Evolutionary conservation across 2,113 vertebrate species (phyloP).

Genomic region (Acrocephalus kingi): DNA sequence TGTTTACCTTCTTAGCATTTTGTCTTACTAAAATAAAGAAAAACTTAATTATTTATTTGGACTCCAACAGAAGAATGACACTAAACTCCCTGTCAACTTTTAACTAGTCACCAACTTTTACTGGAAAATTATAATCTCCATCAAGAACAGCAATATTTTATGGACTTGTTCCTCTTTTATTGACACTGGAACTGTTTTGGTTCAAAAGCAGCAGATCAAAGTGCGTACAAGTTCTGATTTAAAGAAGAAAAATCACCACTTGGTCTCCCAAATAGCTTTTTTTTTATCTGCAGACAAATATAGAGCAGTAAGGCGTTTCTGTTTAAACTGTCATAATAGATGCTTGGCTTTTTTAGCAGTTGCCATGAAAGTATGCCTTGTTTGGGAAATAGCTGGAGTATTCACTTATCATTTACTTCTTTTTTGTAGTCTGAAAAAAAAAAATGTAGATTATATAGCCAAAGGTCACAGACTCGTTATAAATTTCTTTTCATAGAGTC

Average conservation of each 20-base stretch:
- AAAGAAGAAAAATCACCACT: not conserved
- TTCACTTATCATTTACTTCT: not conserved
- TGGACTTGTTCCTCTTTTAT: not conserved
- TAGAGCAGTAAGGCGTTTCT: not conserved
- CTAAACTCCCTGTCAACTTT: not conserved
- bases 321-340: not conserved
- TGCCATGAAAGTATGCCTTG: not conserved
- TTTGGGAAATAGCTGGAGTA: not conserved
- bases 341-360: not conserved
- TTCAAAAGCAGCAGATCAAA: conserved; percentile 3
- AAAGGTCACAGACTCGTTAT: not conserved
- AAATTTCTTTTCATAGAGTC: not conserved
- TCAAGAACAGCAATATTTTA: not conserved
- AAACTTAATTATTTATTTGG: not conserved
- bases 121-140: conserved; percentile 4
- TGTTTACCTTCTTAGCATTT: not conserved
- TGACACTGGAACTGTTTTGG: not conserved
- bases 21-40: not conserved
- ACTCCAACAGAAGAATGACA: not conserved
- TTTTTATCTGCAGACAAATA: not conserved
- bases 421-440: not conserved
- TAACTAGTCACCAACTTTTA: not conserved
- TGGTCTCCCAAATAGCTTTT: not conserved
- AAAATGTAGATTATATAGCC: not conserved
- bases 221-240: not conserved